Conservation (phyloP, 1,140 invertebrate genomes). For the Zaprionus nigranus region DNA sequence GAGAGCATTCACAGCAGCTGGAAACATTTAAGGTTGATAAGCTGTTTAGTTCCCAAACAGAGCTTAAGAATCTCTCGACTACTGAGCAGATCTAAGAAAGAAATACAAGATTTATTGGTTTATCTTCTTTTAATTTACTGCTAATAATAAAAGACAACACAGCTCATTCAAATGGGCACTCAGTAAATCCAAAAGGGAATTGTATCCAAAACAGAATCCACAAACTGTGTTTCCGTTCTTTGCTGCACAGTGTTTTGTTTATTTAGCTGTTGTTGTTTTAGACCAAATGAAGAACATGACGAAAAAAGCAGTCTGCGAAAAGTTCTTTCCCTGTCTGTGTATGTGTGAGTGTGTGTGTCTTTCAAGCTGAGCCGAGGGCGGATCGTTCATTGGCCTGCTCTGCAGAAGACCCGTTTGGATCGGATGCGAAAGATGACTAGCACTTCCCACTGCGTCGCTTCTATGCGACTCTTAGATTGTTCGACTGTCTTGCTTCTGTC, state of each 20-base stretch:
- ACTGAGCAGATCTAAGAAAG: neutral
- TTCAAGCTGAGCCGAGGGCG: conserved; percentile 60
- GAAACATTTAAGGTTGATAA: neutral
- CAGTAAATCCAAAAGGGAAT: neutral
- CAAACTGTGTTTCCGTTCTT: neutral
- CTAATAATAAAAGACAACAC: neutral
- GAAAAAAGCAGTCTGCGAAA: conserved; percentile 21
- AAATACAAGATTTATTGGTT: neutral
- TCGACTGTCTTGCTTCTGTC: conserved; percentile 6
- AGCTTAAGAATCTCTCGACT: neutral
- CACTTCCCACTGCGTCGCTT: conserved; percentile 24
- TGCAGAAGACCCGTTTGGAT: conserved; percentile 18
- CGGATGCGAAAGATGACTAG: conserved; percentile 68
- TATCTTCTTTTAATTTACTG: neutral
- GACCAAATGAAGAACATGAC: conserved; percentile 39
- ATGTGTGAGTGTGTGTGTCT: neutral
- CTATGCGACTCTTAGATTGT: conserved; percentile 16
- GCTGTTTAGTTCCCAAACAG: neutral
- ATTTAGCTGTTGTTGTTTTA: conserved; percentile 47
- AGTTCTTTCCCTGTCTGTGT: neutral
- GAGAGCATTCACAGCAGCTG: neutral
- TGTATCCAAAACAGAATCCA: neutral
- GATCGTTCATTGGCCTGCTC: conserved; percentile 72
- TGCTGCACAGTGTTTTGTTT: conserved; percentile 42
- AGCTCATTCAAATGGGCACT: neutral